phyloP scores from a whole-genome alignment of 2,113 vertebrate species.

The Periophthalmodon schlosseri region DNA sequence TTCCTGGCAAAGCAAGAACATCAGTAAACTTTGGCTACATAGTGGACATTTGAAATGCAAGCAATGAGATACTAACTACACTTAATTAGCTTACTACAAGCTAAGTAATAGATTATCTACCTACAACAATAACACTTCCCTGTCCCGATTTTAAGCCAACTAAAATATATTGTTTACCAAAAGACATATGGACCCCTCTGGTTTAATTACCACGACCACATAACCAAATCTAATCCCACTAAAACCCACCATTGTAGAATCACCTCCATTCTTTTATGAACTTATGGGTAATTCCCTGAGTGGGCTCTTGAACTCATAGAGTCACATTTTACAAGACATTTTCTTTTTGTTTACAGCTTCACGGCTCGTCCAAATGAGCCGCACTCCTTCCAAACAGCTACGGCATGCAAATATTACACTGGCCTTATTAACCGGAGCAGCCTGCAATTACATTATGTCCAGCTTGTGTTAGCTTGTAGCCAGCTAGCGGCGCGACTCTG shows the following conservation, averaged over 20 bases:
- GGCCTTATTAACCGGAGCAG: slow-evolving; percentile 60
- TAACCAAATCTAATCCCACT: slow-evolving; percentile 52
- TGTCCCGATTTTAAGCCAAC: background rate
- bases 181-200: slow-evolving; percentile 50
- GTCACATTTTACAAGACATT: slow-evolving; percentile 43
- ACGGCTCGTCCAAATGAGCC: slow-evolving; percentile 49
- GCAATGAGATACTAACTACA: too few species aligned
- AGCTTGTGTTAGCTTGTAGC: slow-evolving; percentile 43
- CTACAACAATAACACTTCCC: too few species aligned
- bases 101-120: too few species aligned
- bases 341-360: slow-evolving; percentile 59
- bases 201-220: slow-evolving; percentile 67
- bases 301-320: slow-evolving; percentile 14
- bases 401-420: slow-evolving; percentile 63
- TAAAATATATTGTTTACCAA: background rate
- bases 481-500: slow-evolving; percentile 33
- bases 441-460: slow-evolving; percentile 65
- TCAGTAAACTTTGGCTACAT: too few species aligned
- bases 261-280: slow-evolving; percentile 45
- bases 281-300: slow-evolving; percentile 56
- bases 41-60: too few species aligned
- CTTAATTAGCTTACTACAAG: too few species aligned
- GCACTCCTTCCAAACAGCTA: slow-evolving; percentile 63
- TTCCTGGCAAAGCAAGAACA: too few species aligned
- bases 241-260: slow-evolving; percentile 54